These are phyloP conservation scores for Ditula angustiorana DNA, from an alignment of 2,888 invertebrate species.

Conservation along the genomic window DNA sequence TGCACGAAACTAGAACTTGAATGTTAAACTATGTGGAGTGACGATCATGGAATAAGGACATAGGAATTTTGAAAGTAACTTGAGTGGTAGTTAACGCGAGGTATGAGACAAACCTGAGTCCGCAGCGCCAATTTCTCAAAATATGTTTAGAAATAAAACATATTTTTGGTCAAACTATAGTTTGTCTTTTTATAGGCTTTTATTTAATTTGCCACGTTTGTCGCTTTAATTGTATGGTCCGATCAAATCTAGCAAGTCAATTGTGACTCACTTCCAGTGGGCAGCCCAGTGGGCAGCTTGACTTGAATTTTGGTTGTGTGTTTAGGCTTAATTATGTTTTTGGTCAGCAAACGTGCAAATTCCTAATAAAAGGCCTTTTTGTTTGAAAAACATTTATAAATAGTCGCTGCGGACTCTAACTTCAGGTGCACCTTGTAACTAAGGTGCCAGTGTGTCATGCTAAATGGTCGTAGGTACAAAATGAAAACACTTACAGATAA, in stretches of 20 bases:
- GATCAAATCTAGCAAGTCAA: no score
- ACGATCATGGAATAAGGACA: slow-evolving; percentile 1
- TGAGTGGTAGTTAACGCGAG: neutral
- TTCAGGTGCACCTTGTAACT: neutral
- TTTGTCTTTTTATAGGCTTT: no score
- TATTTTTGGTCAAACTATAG: neutral
- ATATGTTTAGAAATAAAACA: neutral
- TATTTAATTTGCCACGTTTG: no score
- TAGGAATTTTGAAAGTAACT: neutral
- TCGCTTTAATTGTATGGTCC: no score
- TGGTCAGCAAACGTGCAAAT: no score
- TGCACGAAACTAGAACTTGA: neutral
- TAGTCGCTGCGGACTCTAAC: neutral
- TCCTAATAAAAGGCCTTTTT: no score
- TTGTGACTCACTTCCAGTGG: no score
- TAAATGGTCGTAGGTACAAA: neutral
- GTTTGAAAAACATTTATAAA: neutral
- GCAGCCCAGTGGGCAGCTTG: no score
- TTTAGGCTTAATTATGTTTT: no score
- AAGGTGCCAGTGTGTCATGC: neutral
- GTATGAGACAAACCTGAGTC: neutral
- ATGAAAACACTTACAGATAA: neutral
- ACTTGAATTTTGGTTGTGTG: no score
- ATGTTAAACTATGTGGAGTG: neutral
- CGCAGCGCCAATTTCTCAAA: neutral